These are phyloP conservation scores for Platypus cylindrus DNA, from an alignment of 2,888 invertebrate genomes.

Conservation along the genomic window DNA sequence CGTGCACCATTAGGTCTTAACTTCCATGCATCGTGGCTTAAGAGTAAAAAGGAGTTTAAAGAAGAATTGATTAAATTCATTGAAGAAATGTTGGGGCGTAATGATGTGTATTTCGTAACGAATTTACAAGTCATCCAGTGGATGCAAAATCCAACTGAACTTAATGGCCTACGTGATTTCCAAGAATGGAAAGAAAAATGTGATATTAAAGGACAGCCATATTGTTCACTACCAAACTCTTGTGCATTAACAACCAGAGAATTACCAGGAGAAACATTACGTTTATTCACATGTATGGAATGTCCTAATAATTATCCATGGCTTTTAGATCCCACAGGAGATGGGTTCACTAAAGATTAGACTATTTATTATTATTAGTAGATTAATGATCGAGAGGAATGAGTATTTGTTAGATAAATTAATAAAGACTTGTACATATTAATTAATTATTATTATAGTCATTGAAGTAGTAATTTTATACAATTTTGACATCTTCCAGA, in stretches of 20 bases:
- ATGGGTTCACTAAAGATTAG: conserved; percentile 77
- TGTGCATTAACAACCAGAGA: conserved; percentile 83
- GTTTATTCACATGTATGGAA: conserved; percentile 91
- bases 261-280: conserved; percentile 80
- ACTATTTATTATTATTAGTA: conserved; percentile 32
- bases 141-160: conserved; percentile 87
- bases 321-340: conserved; percentile 89
- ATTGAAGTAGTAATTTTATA: too few relatives aligned
- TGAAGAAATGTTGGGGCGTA: conserved; percentile 79
- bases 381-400: conserved; percentile 15
- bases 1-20: conserved; percentile 84
- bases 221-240: conserved; percentile 83
- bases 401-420: conserved; percentile 14
- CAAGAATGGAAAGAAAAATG: conserved; percentile 93
- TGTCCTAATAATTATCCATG: conserved; percentile 93
- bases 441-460: too few relatives aligned
- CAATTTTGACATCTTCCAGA: conserved; percentile 4
- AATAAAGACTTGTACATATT: conserved; percentile 29
- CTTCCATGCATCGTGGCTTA: conserved; percentile 92
- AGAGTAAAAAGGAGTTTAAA: conserved; percentile 85
- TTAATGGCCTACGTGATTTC: conserved; percentile 77
- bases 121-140: conserved; percentile 73
- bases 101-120: conserved; percentile 88
- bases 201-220: conserved; percentile 86
- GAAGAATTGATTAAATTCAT: conserved; percentile 87